phyloP scores from a whole-genome alignment of 2,888 invertebrate species.

The Caenorhabditis panamensis region DNA sequence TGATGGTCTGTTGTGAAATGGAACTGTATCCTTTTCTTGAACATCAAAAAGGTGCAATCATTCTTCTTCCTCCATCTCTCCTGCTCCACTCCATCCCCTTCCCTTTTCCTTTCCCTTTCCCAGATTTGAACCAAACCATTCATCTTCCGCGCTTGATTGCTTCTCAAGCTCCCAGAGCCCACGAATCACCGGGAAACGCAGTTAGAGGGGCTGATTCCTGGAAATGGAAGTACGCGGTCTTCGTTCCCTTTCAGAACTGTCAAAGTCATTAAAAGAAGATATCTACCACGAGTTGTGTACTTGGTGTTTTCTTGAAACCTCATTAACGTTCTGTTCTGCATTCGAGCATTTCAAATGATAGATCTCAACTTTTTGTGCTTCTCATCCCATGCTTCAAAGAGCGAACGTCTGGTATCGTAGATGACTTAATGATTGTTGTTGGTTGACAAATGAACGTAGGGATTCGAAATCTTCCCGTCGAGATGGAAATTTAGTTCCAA shows the following conservation, averaged over 20 bases:
- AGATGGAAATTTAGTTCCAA: not conserved
- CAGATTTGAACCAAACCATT: constrained; percentile 28
- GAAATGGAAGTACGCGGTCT: not conserved
- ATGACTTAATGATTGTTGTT: not conserved
- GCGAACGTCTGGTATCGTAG: not conserved
- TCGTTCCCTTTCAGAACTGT: not conserved
- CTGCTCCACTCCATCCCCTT: not conserved
- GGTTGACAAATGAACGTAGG: not conserved
- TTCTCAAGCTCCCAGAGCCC: not conserved
- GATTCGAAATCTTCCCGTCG: not conserved
- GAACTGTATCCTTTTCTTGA: not conserved
- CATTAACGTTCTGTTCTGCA: constrained; percentile 8
- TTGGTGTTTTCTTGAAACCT: not conserved
- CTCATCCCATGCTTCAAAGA: not conserved
- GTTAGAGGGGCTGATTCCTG: not conserved
- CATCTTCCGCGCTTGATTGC: constrained; percentile 17
- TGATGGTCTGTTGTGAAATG: not conserved
- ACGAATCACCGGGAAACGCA: not conserved
- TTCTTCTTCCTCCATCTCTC: not conserved
- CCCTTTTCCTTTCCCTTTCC: constrained; percentile 1
- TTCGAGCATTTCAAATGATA: constrained; percentile 3
- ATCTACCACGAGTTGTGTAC: not conserved
- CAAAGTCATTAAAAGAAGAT: not conserved
- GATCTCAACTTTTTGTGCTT: not conserved
- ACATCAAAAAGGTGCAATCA: not conserved